Evolutionary conservation across 2,888 invertebrate genomes (phyloP), one percentile per base, ranked within the genome.

Genomic region (Troides oblongomaculatus): DNA sequence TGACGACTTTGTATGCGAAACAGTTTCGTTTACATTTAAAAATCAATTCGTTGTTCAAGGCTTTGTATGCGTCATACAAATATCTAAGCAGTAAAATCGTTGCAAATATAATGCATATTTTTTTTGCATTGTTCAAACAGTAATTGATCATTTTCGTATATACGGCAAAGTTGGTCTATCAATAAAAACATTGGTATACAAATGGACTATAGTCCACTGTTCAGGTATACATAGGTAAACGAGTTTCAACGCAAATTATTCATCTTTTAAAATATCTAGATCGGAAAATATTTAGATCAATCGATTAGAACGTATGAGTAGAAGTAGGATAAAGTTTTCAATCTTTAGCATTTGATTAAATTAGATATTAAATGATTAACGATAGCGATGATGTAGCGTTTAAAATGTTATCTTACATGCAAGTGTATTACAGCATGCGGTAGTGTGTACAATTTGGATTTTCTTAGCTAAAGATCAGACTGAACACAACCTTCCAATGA

Each of bases 371-470:
- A 70, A 68, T 65, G 69, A 60, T 68, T 62, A 63, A 0, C 21
- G 21, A 21, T 21, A 21, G 21, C 21, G 21, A 21, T 21, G 21
- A 21, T 50, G 46, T 76, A 77, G 77, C 62, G 64, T 68, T 73
- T 73, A 69, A 71, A 72, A 73, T 67, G 73, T 70, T 71, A 71
- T 69, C 70, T 64, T 70, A 68, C 66, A 66, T 66, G 58, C 73
- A 71, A 77, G 57, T 72, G 62, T 77, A 75, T 75, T 81, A 74
- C 85, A 87, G 87, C 81, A 84, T 85, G 84, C 72, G 79, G 79
- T 87, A 87, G 84, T 76, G 73, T 69, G 77, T 88, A 88, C 87
- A 72, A 77, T 86, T 88, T 85, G 82, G 74, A 87, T 86, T 88
- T 86, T 77, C 75, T 80, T 89, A 89, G 87, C 72, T 75, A 81